phyloP scores from a whole-genome alignment of 2,797 vertebrate species.

The Moxostoma hubbsi region DNA sequence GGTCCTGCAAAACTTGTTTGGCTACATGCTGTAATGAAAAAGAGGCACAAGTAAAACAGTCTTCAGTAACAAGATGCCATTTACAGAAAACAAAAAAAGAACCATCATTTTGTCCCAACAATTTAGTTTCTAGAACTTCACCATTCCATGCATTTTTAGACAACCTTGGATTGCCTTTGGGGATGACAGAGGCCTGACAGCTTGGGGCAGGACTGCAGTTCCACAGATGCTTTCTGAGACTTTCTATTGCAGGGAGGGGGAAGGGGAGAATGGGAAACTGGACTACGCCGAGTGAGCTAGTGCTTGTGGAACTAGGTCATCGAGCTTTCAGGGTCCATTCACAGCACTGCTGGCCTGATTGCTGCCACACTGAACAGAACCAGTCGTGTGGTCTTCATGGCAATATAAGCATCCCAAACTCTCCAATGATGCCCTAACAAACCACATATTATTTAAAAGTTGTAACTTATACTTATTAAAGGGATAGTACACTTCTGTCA shows the following conservation, averaged over 20 bases:
- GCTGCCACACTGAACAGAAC: constrained; percentile 37
- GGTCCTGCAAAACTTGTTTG: constrained; percentile 18
- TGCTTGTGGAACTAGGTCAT: constrained; percentile 51
- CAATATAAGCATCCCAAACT: constrained; percentile 3
- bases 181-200: not conserved
- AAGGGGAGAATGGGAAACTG: constrained; percentile 37
- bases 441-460: not conserved
- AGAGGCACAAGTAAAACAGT: not conserved
- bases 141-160: not conserved
- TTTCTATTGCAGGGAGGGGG: constrained; percentile 27
- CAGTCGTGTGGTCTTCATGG: not conserved
- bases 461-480: too few species aligned
- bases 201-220: constrained; percentile 6
- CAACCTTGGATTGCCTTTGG: constrained; percentile 4
- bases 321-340: constrained; percentile 37
- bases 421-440: not conserved
- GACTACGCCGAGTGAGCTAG: constrained; percentile 24
- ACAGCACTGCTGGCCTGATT: constrained; percentile 44
- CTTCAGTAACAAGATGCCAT: not conserved
- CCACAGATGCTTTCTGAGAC: constrained; percentile 47
- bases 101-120: not conserved
- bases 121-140: constrained; percentile 5
- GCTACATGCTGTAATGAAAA: not conserved
- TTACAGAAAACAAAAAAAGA: not conserved
- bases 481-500: too few species aligned